These are phyloP conservation scores for Danio aesculapii DNA, from an alignment of 2,797 vertebrate species.

Conservation along the genomic window DNA sequence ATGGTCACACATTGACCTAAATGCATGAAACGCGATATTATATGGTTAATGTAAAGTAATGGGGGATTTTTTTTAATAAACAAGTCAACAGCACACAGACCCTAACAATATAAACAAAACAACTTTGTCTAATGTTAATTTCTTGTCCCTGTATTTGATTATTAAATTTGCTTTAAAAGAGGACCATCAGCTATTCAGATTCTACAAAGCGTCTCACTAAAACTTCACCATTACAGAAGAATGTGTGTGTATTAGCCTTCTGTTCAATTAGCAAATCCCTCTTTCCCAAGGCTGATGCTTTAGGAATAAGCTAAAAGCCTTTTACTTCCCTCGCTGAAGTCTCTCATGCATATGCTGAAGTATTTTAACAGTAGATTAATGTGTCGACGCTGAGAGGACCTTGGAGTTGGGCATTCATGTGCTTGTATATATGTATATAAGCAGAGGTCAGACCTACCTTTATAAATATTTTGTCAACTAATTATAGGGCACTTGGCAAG, in stretches of 20 bases:
- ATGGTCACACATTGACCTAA: background rate
- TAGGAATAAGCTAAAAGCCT: conserved; percentile 66
- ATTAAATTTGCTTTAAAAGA: background rate
- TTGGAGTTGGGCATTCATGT: background rate
- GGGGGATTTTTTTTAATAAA: too few relatives aligned
- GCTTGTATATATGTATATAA: background rate
- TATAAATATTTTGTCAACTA: conserved; percentile 18
- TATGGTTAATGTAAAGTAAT: background rate
- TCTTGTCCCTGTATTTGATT: conserved; percentile 1
- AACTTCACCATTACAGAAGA: conserved; percentile 10
- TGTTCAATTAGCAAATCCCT: conserved; percentile 39
- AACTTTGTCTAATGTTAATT: background rate
- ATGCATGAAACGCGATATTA: background rate
- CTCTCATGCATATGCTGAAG: conserved; percentile 30
- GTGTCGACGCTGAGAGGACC: background rate
- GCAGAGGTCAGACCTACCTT: conserved; percentile 41
- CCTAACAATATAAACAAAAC: background rate
- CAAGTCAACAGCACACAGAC: background rate
- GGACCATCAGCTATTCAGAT: conserved; percentile 25
- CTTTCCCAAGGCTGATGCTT: conserved; percentile 61
- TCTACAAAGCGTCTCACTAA: conserved; percentile 2
- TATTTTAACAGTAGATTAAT: conserved; percentile 34
- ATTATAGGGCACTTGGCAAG: background rate
- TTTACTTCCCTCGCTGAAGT: conserved; percentile 47
- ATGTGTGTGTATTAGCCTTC: conserved; percentile 17